Evolutionary conservation across 2,888 invertebrate genomes (phyloP).

Genomic region (Harpagoxenus sublaevis): DNA sequence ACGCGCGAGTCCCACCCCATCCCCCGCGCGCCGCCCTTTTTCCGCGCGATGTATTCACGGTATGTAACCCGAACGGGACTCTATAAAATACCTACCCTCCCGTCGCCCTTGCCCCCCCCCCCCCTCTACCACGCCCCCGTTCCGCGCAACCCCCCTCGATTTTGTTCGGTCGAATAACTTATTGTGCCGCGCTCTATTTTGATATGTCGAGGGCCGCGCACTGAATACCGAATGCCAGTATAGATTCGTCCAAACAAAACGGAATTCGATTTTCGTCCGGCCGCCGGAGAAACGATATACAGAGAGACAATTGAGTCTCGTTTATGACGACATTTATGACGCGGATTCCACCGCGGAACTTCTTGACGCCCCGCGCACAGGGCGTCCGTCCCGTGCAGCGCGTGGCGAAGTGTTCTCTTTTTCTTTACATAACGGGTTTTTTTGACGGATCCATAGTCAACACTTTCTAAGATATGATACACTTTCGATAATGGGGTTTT

Average conservation of each 20-base stretch:
- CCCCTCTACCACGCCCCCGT: background rate
- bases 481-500: background rate
- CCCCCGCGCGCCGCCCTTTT: slow-evolving; percentile 54
- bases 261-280: slow-evolving; percentile 79
- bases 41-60: slow-evolving; percentile 84
- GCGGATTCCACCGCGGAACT: slow-evolving; percentile 35
- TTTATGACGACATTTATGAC: slow-evolving; percentile 66
- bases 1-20: slow-evolving; percentile 71
- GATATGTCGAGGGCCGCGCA: slow-evolving; percentile 80
- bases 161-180: slow-evolving; percentile 85
- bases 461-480: background rate
- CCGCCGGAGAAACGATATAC: slow-evolving; percentile 64
- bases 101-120: slow-evolving; percentile 24
- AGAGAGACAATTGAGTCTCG: slow-evolving; percentile 76
- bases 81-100: slow-evolving; percentile 85
- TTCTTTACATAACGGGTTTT: background rate
- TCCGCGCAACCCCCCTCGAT: slow-evolving; percentile 70
- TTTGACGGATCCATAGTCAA: background rate
- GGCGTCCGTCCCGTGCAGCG: background rate
- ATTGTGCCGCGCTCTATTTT: slow-evolving; percentile 85
- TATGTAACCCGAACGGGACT: slow-evolving; percentile 85
- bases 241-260: slow-evolving; percentile 81
- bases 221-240: slow-evolving; percentile 82
- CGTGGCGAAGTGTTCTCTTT: background rate
- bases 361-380: background rate